Conservation (phyloP, 2,797 vertebrate genomes). For the Gymnoscopelus microlampas region DNA sequence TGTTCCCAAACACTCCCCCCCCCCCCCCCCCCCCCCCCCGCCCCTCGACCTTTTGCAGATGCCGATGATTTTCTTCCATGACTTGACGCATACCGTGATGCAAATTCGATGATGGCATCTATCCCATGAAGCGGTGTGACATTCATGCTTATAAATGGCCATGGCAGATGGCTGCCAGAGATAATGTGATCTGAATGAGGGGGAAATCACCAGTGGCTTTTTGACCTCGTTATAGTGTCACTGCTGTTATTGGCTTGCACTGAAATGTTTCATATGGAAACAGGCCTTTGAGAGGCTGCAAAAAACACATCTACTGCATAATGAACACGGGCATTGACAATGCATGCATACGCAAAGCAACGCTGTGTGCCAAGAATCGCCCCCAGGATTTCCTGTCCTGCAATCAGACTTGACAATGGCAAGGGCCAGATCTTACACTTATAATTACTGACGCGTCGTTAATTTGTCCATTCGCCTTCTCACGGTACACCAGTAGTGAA, state of each 20-base stretch:
- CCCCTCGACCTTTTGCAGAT: slow-evolving; percentile 51
- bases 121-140: slow-evolving; percentile 36
- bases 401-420: too few species aligned
- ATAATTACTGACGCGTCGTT: too few species aligned
- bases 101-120: slow-evolving; percentile 29
- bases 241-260: slow-evolving; percentile 20
- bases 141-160: slow-evolving; percentile 47
- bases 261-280: too few species aligned
- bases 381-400: too few species aligned
- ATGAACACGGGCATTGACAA: too few species aligned
- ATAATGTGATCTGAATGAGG: slow-evolving; percentile 26
- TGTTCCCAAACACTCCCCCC: background rate
- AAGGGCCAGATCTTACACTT: too few species aligned
- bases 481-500: too few species aligned
- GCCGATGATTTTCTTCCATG: slow-evolving; percentile 45
- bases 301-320: too few species aligned
- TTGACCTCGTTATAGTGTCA: slow-evolving; percentile 34
- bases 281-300: too few species aligned
- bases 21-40: slow-evolving; percentile 14
- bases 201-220: slow-evolving; percentile 14
- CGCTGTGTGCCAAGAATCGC: too few species aligned
- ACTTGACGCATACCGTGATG: slow-evolving; percentile 44
- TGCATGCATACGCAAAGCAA: too few species aligned
- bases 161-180: slow-evolving; percentile 30
- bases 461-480: too few species aligned